Percentiles rank a stretch among this genome's conserved stretches.
Evolutionary conservation across 2,113 vertebrate species (phyloP).

Genomic region (Phycodurus eques): DNA sequence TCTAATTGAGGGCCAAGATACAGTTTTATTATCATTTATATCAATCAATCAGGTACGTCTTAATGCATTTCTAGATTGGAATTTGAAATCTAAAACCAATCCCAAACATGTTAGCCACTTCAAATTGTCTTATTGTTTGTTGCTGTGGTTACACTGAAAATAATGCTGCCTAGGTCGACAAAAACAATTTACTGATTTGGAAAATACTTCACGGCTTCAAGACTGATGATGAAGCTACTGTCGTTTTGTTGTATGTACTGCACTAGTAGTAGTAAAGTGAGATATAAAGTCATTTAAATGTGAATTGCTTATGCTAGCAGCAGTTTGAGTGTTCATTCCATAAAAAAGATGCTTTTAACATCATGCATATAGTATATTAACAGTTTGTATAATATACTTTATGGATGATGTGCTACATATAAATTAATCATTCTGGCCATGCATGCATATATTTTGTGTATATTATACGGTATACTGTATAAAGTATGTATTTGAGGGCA

Average conservation of each 20-base stretch:
- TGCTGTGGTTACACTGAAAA: background rate
- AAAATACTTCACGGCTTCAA: background rate
- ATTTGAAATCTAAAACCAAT: background rate
- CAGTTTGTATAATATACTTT: constrained; percentile 18
- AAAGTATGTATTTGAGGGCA: background rate
- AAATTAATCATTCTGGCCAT: constrained; percentile 8
- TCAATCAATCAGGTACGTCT: background rate
- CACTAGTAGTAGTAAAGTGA: background rate
- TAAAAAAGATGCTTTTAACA: constrained; percentile 27
- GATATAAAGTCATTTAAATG: background rate
- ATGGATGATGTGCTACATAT: constrained; percentile 17
- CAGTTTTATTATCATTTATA: background rate
- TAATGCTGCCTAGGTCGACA: background rate
- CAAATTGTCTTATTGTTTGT: background rate
- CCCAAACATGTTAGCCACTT: background rate
- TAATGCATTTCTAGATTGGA: background rate
- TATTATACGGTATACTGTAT: background rate
- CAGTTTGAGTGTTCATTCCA: constrained; percentile 24
- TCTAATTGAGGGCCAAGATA: background rate
- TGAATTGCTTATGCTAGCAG: background rate
- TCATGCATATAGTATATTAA: constrained; percentile 39
- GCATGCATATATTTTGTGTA: constrained; percentile 23
- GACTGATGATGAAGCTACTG: background rate
- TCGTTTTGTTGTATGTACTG: background rate
- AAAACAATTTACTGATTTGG: background rate